A percentile compares a stretch with the other conserved stretches of the same genome.
These are phyloP conservation scores for Bactericera cockerelli DNA, from an alignment of 1,140 invertebrate genomes.

Conservation along the genomic window DNA sequence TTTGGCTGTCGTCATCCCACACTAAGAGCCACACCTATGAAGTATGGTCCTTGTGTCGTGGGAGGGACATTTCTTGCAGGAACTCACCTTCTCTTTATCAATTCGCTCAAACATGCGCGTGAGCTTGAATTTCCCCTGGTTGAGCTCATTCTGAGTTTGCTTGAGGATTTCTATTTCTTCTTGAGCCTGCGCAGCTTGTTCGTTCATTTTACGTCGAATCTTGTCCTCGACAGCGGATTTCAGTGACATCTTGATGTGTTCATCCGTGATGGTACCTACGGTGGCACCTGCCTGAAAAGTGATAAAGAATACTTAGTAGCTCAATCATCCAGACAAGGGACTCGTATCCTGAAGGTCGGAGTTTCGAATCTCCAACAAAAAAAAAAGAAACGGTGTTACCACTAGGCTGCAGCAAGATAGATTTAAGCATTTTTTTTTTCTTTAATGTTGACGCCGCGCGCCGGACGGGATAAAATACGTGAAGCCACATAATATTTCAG, in stretches of 20 bases:
- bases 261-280: constrained; percentile 78
- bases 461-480: too few relatives aligned
- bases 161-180: constrained; percentile 82
- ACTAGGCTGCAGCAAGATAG: too few relatives aligned
- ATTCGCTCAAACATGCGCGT: constrained; percentile 65
- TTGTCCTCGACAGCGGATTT: constrained; percentile 92
- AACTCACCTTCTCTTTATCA: constrained; percentile 58
- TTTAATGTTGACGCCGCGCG: too few relatives aligned
- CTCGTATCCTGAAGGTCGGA: not conserved
- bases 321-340: not conserved
- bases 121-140: constrained; percentile 67
- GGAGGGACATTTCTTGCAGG: too few relatives aligned
- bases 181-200: constrained; percentile 75
- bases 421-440: too few relatives aligned
- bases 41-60: too few relatives aligned
- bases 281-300: constrained; percentile 5
- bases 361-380: constrained; percentile 5
- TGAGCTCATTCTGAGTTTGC: constrained; percentile 75
- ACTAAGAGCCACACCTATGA: too few relatives aligned
- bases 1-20: too few relatives aligned
- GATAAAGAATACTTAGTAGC: constrained; percentile 5
- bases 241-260: constrained; percentile 85
- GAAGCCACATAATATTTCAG: too few relatives aligned
- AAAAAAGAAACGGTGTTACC: constrained; percentile 11
- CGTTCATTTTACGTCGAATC: constrained; percentile 65